These are phyloP conservation scores for Cisticola juncidis DNA, from an alignment of 2,113 vertebrate species.

Conservation along the genomic window DNA sequence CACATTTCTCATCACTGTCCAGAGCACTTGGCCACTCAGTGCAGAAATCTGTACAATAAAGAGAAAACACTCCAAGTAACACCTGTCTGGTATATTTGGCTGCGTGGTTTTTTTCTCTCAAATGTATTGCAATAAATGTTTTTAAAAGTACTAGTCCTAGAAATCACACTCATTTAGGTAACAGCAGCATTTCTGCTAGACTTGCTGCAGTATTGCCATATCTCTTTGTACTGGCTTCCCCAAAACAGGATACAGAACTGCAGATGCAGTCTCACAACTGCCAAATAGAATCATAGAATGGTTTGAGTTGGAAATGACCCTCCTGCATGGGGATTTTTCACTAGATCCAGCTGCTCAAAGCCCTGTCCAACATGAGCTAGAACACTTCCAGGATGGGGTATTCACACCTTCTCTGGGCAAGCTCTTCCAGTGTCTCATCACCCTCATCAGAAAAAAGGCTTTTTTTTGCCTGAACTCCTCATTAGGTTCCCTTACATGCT, in stretches of 20 bases:
- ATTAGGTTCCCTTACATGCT: not conserved
- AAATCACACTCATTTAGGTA: not conserved
- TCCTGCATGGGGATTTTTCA: not conserved
- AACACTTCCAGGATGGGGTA: not conserved
- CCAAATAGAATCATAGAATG: accelerated
- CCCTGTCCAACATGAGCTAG: not conserved
- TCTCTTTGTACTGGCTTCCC: not conserved
- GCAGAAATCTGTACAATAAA: conserved; percentile 84
- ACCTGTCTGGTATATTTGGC: not conserved
- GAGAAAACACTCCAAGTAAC: not conserved
- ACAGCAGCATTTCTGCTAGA: not conserved
- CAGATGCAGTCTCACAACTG: not conserved
- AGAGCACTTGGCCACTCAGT: conserved; percentile 90
- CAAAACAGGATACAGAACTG: not conserved
- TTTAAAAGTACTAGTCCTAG: not conserved
- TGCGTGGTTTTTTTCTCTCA: not conserved
- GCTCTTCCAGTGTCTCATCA: not conserved
- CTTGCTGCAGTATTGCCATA: not conserved
- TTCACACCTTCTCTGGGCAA: not conserved
- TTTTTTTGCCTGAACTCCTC: not conserved
- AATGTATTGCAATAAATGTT: not conserved
- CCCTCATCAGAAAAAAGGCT: not conserved
- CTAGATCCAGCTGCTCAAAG: not conserved
- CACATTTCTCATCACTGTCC: conserved; percentile 83
- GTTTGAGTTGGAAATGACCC: not conserved